These are phyloP conservation scores for Willowsia nigromaculata DNA, from an alignment of 2,888 invertebrate genomes.

Conservation along the genomic window DNA sequence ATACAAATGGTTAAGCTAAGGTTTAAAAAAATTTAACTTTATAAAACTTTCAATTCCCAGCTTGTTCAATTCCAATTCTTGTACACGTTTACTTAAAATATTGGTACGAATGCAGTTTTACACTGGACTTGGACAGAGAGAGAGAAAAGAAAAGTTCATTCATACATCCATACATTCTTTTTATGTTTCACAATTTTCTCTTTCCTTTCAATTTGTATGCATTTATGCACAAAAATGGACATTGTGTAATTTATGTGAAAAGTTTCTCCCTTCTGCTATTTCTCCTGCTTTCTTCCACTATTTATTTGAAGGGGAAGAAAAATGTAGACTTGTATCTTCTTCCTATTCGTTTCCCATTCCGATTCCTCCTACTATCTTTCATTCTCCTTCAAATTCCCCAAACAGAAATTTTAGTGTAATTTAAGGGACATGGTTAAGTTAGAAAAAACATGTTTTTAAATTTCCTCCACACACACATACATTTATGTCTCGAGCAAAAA, in stretches of 20 bases:
- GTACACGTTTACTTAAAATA: no score
- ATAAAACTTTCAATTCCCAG: no score
- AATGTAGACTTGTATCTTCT: not conserved
- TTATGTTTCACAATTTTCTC: not conserved
- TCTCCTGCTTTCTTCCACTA: not conserved
- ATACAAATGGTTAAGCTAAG: no score
- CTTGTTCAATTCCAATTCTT: no score
- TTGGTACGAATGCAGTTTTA: no score
- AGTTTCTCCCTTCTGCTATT: not conserved
- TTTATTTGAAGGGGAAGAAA: not conserved
- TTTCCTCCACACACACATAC: not conserved
- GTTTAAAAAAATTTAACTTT: no score
- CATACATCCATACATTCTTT: not conserved
- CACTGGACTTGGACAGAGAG: no score
- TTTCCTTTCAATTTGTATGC: constrained; percentile 21
- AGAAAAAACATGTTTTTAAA: not conserved
- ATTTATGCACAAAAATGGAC: constrained; percentile 45
- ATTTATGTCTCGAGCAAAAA: not conserved
- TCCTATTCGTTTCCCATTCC: not conserved
- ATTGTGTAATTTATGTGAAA: constrained; percentile 38
- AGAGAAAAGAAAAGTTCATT: no score
- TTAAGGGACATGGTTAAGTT: not conserved
- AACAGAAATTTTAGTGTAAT: constrained; percentile 13
- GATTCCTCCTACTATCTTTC: not conserved
- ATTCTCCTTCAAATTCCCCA: not conserved